A percentile compares a stretch with the other conserved stretches of the same genome.
Evolutionary conservation across 2,113 vertebrate species (phyloP).

Genomic region (Chaetops frenatus): DNA sequence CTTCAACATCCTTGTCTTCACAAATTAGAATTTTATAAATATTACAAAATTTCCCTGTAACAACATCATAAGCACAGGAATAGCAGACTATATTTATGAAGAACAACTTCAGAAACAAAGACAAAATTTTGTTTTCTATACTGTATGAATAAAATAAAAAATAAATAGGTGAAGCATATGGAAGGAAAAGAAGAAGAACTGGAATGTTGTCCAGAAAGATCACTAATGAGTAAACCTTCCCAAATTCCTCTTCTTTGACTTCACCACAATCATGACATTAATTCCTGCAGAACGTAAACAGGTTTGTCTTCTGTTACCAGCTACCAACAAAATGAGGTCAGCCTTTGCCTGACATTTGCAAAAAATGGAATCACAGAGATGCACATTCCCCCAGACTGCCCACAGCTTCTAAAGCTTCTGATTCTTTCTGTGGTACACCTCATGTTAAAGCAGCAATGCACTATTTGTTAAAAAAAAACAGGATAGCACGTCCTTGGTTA

Average conservation of each 20-base stretch:
- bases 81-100: background rate
- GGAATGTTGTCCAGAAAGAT: background rate
- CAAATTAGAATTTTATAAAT: background rate
- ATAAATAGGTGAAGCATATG: background rate
- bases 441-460: background rate
- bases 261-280: background rate
- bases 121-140: background rate
- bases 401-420: background rate
- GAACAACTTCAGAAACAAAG: background rate
- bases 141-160: background rate
- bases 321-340: background rate
- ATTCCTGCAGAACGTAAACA: slow-evolving; percentile 12
- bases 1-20: background rate
- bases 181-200: background rate
- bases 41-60: background rate
- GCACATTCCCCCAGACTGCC: background rate
- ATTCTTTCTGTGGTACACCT: background rate
- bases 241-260: slow-evolving; percentile 21
- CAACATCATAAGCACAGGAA: background rate
- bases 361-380: background rate
- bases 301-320: background rate
- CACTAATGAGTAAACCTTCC: background rate
- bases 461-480: background rate
- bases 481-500: background rate
- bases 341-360: background rate